Conservation (phyloP, 2,797 vertebrate species). For the Alca torda region DNA sequence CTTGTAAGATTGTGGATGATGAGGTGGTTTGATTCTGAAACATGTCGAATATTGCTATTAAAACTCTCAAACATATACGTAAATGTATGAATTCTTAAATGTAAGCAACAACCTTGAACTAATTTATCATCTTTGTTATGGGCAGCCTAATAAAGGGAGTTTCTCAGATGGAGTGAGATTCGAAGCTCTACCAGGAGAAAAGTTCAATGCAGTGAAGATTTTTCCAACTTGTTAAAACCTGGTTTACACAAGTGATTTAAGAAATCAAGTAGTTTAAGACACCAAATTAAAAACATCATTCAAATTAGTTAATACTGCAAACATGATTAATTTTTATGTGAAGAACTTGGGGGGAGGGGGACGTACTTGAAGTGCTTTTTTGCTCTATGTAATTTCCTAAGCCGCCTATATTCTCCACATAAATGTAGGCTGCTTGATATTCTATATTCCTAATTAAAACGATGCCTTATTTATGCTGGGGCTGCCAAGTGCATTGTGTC, state of each 20-base stretch:
- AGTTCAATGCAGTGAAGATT: neutral
- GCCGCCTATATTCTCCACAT: neutral
- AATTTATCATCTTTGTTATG: neutral
- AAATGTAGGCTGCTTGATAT: neutral
- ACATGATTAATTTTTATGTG: neutral
- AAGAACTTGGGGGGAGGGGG: neutral
- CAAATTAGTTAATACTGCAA: neutral
- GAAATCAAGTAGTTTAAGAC: neutral
- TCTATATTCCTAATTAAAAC: neutral
- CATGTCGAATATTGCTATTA: neutral
- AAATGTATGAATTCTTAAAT: neutral
- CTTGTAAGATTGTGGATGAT: neutral
- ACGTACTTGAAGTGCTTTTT: neutral
- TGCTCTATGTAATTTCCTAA: neutral
- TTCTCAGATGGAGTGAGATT: neutral
- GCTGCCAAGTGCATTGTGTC: neutral
- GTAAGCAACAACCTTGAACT: neutral
- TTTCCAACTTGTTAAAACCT: neutral
- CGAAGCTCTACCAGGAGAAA: neutral
- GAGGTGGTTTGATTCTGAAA: neutral
- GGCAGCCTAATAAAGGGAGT: neutral
- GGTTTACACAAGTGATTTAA: neutral
- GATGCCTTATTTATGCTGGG: neutral
- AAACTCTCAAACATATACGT: neutral
- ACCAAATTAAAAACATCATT: neutral